Base-by-base conservation (phyloP, 1,140 invertebrate genomes). In the Eufriesea mexicana region DNA sequence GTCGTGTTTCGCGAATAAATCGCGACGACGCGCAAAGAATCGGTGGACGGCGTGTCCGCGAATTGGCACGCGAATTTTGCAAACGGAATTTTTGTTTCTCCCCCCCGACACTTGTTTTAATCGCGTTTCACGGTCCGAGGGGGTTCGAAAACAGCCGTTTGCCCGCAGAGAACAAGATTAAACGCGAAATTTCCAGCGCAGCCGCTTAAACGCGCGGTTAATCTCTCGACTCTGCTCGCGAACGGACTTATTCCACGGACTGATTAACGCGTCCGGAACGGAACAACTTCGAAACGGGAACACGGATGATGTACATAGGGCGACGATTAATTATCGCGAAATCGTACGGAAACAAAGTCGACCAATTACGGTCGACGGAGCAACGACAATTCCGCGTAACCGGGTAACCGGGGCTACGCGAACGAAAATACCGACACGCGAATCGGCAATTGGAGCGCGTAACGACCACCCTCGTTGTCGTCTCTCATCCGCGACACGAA, bases 321-420 rank as follows among this genome's bases (percentile, higher is more conserved):
- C 20, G 16, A 42, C 79, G 72, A 81, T 81, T 81, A 81, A 66
- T 81, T 81, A 75, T 66, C 49, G 71, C 28, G 54, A 66, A 74
- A 74, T 75, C 62, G 70, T 51, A n/a, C 35, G 61, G 72, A 75
- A 81, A 75, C 79, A 51, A 81, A 81, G 49, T 74, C 71, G 79
- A 51, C 71, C 42, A 81, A 81, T 75, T 81, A 66, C 71, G 49
- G 68, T 66, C 47, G 35, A 47, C 28, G 47, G 66, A 70, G 47
- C 68, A 73, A 80, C 54, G 61, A 80, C 79, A 74, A 64, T 80
- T 64, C 47, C 49, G 14, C 64, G 35, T 80, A 74, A 80, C 66
- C 57, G 70, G 35, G 45, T 64, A 51, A 80, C 51, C 51, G 35
- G 8, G 35, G 23, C 35, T 23, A 57, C 28, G 16, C 42, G 25